These are phyloP conservation scores for Canis aureus DNA, from an alignment of 2,113 vertebrate genomes.

Conservation along the genomic window DNA sequence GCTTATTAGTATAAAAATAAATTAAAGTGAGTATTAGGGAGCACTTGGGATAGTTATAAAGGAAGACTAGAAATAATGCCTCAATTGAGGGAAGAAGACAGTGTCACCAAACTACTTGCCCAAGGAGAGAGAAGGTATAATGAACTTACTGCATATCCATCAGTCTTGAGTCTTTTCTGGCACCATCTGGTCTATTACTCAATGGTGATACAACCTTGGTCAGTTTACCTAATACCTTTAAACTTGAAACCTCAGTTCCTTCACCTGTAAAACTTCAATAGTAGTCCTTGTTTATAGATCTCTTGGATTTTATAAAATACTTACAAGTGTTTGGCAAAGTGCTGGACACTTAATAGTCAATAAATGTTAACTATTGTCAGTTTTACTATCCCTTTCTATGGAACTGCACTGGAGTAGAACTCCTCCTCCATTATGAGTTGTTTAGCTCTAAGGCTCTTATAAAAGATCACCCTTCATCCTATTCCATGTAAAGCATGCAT, in stretches of 20 bases:
- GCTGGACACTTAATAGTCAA: constrained; percentile 39
- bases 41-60: neutral
- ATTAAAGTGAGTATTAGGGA: neutral
- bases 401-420: neutral
- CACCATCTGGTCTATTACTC: neutral
- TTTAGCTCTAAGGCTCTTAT: neutral
- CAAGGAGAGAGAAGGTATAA: neutral
- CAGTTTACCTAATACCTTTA: constrained; percentile 46
- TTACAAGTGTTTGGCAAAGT: constrained; percentile 53
- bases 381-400: constrained; percentile 24
- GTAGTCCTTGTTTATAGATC: constrained; percentile 49
- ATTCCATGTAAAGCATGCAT: neutral
- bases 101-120: neutral
- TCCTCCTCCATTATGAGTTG: neutral
- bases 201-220: neutral
- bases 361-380: constrained; percentile 53
- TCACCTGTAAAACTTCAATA: constrained; percentile 45
- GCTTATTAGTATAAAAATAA: neutral
- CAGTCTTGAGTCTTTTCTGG: neutral
- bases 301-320: constrained; percentile 54
- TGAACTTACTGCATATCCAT: neutral
- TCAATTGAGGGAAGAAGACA: neutral
- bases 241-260: constrained; percentile 1
- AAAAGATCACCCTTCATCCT: constrained; percentile 21
- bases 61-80: neutral